Evolutionary conservation across 2,888 invertebrate species (phyloP).

Genomic region (Protonemura montana): DNA sequence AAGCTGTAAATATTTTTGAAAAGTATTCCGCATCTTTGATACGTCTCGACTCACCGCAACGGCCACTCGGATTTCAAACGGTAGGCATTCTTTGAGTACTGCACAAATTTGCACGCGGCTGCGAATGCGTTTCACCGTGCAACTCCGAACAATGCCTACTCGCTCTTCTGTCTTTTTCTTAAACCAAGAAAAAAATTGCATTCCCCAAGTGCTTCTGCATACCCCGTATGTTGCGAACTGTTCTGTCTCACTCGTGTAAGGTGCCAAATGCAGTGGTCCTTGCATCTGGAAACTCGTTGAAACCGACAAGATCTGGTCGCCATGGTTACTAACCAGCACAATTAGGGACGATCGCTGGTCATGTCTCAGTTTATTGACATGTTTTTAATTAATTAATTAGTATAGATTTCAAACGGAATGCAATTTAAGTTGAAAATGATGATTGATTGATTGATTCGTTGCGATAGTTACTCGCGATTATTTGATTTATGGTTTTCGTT

Average conservation of each 20-base stretch:
- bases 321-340: background rate
- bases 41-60: background rate
- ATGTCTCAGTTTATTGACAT: background rate
- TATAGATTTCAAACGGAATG: background rate
- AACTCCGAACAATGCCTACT: background rate
- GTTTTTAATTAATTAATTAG: background rate
- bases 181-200: background rate
- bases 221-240: too few species aligned
- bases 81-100: background rate
- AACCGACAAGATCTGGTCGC: background rate
- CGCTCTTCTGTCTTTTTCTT: background rate
- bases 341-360: background rate
- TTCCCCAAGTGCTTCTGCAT: background rate
- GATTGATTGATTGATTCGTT: background rate
- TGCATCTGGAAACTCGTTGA: too few species aligned
- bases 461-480: background rate
- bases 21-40: background rate
- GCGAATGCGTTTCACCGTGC: background rate
- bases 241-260: too few species aligned
- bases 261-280: too few species aligned
- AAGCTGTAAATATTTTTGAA: too few species aligned
- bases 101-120: background rate
- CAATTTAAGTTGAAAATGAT: background rate
- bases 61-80: background rate
- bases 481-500: too few species aligned